A percentile compares a stretch with the other conserved stretches of the same genome.
Evolutionary conservation across 1,140 invertebrate species (phyloP).

Genomic region (Kradibia gibbosae): DNA sequence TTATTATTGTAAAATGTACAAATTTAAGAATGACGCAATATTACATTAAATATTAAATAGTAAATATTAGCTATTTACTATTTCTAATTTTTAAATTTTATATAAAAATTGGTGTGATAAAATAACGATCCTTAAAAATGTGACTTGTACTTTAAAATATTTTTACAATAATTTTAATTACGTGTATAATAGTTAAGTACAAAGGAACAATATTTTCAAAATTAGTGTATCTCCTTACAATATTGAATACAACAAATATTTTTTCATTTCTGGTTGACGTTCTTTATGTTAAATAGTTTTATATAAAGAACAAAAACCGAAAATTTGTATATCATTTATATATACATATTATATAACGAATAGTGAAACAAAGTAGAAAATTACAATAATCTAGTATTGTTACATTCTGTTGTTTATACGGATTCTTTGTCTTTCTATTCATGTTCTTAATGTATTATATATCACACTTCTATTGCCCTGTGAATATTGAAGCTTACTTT

Average conservation of each 20-base stretch:
- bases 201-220: slow-evolving; percentile 38
- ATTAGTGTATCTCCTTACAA: slow-evolving; percentile 36
- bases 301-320: slow-evolving; percentile 12
- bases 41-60: no score
- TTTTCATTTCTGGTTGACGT: slow-evolving; percentile 40
- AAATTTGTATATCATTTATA: background rate
- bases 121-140: no score
- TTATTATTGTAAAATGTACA: no score
- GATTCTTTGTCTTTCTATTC: slow-evolving; percentile 12
- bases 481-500: slow-evolving; percentile 18
- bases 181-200: slow-evolving; percentile 50
- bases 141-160: background rate
- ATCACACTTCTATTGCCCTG: slow-evolving; percentile 41
- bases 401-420: background rate
- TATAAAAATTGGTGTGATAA: no score
- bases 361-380: background rate
- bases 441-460: background rate
- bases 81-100: no score
- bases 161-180: slow-evolving; percentile 42
- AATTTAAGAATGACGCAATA: no score
- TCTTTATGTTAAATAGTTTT: slow-evolving; percentile 19
- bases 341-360: slow-evolving; percentile 10
- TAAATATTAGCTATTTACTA: no score
- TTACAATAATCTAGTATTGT: slow-evolving; percentile 26
- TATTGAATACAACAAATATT: slow-evolving; percentile 7